phyloP scores from a whole-genome alignment of 2,888 invertebrate genomes.

The Himalopsyche tibetana region DNA sequence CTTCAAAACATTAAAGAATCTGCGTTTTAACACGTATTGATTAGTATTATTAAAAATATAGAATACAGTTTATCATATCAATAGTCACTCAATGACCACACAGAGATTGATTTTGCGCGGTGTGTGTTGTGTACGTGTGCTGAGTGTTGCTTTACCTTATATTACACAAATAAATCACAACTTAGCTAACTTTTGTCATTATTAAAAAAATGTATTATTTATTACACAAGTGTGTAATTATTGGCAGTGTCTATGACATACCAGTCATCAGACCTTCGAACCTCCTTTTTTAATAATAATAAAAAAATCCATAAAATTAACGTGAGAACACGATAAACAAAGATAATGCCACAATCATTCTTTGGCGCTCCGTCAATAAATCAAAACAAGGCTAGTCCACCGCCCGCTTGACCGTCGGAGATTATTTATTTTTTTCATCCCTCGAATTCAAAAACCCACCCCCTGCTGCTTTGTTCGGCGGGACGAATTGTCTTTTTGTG shows the following conservation, averaged over 20 bases:
- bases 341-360: constrained; percentile 39
- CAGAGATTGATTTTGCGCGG: too few species aligned
- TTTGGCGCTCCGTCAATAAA: constrained; percentile 40
- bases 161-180: too few species aligned
- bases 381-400: constrained; percentile 34
- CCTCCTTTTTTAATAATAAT: background rate
- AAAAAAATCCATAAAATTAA: background rate
- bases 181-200: too few species aligned
- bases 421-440: constrained; percentile 36
- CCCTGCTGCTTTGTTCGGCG: constrained; percentile 56
- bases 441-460: constrained; percentile 33
- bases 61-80: too few species aligned
- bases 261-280: background rate
- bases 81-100: too few species aligned
- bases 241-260: background rate
- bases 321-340: constrained; percentile 42
- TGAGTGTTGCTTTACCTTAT: too few species aligned
- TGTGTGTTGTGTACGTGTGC: too few species aligned
- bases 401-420: constrained; percentile 16
- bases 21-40: too few species aligned
- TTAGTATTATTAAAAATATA: too few species aligned
- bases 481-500: constrained; percentile 57
- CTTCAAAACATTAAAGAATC: too few species aligned
- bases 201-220: too few species aligned
- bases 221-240: too few species aligned